Evolutionary conservation across 2,888 invertebrate genomes (phyloP), one percentile per base, ranked within the genome.

Genomic region (Ichneumoninae sp.): DNA sequence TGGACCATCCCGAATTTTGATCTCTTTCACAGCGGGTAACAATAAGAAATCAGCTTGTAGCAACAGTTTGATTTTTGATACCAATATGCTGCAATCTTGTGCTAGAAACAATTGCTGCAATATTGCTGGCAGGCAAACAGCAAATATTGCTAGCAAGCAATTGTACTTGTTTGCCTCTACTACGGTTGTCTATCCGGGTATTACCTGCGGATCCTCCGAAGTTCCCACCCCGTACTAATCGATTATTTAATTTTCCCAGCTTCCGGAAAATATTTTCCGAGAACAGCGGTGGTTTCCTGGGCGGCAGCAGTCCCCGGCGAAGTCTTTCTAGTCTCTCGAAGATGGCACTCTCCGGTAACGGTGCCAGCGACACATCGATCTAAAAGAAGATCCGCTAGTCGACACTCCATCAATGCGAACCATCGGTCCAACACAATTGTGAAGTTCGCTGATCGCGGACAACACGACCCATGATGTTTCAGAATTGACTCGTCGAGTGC

Each of bases 261-360:
- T 98, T 98, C 96, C 97, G 98, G 94, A 97, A 97, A 95, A 95
- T 98, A 94, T 97, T 98, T 95, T 97, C 97, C 94, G 98, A 98
- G 94, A 95, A 96, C 94, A 95, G 96, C 94, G 95, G 95, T 82
- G 92, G 92, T 94, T 94, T 93, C 81, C 91, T 95, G 94, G 95
- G 96, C 93, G 95, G 96, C 91, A 96, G 96, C 92, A 97, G 97
- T 95, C 97, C 97, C 92, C 96, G 97, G 91, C 96, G 97, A 94
- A 96, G 97, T 94, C 95, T 97, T 92, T 96, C 97, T 92, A 96
- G 97, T 92, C 95, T 97, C 90, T 96, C 96, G 91, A 97, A 97
- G 95, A 96, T 97, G 96, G 96, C 97, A 92, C 92, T 95, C 91
- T 92, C 94, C 84, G 93, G 93, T 80, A 92, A 92, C 79, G 91